phyloP scores from a whole-genome alignment of 2,888 invertebrate species.

The Flabesymbios commensalis region DNA sequence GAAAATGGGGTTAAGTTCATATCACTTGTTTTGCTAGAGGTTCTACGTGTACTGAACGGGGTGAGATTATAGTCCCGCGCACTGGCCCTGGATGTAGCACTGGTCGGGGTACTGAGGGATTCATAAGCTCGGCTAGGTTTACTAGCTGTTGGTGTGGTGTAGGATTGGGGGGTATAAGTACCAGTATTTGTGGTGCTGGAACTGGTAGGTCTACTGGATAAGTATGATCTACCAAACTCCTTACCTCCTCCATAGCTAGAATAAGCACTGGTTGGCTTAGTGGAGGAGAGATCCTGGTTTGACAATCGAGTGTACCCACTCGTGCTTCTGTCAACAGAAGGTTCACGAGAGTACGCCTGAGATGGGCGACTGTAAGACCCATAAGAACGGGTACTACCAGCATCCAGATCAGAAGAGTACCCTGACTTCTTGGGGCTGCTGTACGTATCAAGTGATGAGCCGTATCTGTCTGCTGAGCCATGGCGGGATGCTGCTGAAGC shows the following conservation, averaged over 20 bases:
- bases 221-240: slow-evolving; percentile 1
- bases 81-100: not conserved
- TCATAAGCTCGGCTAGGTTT: not conserved
- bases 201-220: not conserved
- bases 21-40: slow-evolving; percentile 12
- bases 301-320: not conserved
- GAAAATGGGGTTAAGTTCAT: slow-evolving; percentile 18
- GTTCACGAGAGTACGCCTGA: not conserved
- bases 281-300: no score
- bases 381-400: slow-evolving; percentile 4
- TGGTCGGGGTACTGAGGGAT: not conserved
- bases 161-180: no score
- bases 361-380: not conserved
- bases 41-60: slow-evolving; percentile 22
- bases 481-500: not conserved
- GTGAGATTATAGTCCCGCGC: slow-evolving; percentile 26
- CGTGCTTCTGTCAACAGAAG: slow-evolving; percentile 4
- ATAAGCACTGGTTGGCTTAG: not conserved
- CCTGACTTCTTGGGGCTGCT: slow-evolving; percentile 3
- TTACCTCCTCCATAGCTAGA: not conserved
- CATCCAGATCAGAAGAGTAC: slow-evolving; percentile 15
- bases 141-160: not conserved
- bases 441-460: not conserved
- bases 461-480: not conserved
- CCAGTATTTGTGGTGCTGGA: slow-evolving; percentile 1